Base-by-base conservation (phyloP, 2,797 vertebrate species). In the Poeciliopsis gracilis region DNA sequence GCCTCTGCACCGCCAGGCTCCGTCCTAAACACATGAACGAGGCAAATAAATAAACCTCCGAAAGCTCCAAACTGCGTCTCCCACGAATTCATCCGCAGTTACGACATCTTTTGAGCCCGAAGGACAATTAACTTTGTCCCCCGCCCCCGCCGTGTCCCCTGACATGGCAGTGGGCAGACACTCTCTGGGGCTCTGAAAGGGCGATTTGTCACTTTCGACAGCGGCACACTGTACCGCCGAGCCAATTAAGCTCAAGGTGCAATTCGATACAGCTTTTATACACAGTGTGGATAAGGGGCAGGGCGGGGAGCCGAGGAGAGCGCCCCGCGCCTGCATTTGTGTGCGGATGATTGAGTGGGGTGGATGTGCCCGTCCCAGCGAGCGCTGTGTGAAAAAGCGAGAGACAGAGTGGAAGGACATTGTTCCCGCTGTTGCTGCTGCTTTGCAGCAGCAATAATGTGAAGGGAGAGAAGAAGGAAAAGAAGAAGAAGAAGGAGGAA, bases 261-360 rank as follows among this genome's bases (percentile, higher is more conserved):
- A 95, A 96, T 90, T 95, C 76, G 93, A 96, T 95, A 93, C 91
- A 89, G 93, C 93, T 94, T 94, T 93, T 94, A 93, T 95, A 95
- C 91, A 95, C 92, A 95, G 87, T 88, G 87, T 80, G 90, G 90
- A 93, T 89, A 86, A 90, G 90, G 84, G 79, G 79, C 75, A 82
- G 81, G 84, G 84, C 2, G 71, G 77, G 66, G 75, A 45, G 30
- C 9, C 57, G 43, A 20, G 47, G 43, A 76, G 75, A 76, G 75
- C 67, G 78, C 80, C 25, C 83, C 15, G 45, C 16, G 82, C 80
- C 84, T 88, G 84, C 82, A 86, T 90, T 89, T 88, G 86, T 88
- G 83, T 86, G 83, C 33, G 23, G 77, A 84, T 91, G 92, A 89
- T 82, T 86, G 89, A 90, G 87, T 76, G 82, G 81, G 82, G 86